Evolutionary conservation across 2,113 vertebrate genomes (phyloP), one percentile per base, ranked within the genome.

Genomic region (Entomyzon cyanotis): DNA sequence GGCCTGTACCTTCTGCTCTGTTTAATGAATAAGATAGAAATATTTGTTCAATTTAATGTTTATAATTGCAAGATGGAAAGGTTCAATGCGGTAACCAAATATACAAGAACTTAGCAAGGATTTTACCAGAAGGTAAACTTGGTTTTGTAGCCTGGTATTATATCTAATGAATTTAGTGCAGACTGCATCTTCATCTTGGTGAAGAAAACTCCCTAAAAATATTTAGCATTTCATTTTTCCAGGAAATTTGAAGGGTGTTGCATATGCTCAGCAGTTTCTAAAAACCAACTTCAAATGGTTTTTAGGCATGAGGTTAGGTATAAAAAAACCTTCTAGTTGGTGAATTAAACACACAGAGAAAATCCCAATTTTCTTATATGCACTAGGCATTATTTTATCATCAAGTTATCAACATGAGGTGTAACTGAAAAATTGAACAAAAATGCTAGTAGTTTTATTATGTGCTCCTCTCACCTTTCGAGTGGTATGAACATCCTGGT

Each of bases 321-420:
- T 7, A 59, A 55, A 79, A 67, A 62, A 63, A 15, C 10, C 0
- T 7, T 56, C 5, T n/a, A 20, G 20, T 5, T 28, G 11, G 19
- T 0, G 0, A 64, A 60, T n/a, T 39, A 62, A 78, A 50, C 37
- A 67, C 3, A 39, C 7, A 33, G 49, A 65, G 52, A 35, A 30
- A 6, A 0, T 7, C 2, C 3, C 1, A 0, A 3, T 75, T 91
- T 87, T 70, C 35, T 74, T 33, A 71, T 2, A 24, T 7, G 35
- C 4, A 27, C 13, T 4, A 50, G 28, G 12, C 12, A 50, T 41
- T 52, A 77, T 53, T 90, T 91, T 64, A 84, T 24, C n/a, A 73
- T 7, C 6, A 1, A 19, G 5, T 42, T 52, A 46, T 55, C n/a
- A 64, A 42, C 7, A 59, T 5, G 19, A 76, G 8, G 8, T 22